These are phyloP conservation scores for Sinohyriopsis cumingii DNA, from an alignment of 2,888 invertebrate genomes.

Conservation along the genomic window DNA sequence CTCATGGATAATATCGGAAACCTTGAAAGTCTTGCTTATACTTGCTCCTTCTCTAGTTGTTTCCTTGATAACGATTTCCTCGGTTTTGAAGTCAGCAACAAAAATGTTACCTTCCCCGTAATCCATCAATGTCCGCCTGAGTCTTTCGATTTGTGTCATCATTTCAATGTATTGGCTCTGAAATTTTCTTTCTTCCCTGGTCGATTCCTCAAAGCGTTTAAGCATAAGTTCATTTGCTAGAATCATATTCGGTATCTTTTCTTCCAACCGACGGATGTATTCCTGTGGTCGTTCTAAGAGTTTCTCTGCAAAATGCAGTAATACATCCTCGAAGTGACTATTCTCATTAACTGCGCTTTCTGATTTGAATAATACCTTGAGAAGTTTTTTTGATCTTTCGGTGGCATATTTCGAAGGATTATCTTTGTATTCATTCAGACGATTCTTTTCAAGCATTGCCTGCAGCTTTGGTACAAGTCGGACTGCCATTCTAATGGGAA, in stretches of 20 bases:
- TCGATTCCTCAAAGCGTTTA: slow-evolving; percentile 34
- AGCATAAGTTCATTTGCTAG: slow-evolving; percentile 45
- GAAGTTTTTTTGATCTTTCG: slow-evolving; percentile 22
- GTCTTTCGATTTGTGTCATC: slow-evolving; percentile 43
- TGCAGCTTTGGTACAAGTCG: slow-evolving; percentile 18
- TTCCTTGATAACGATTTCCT: slow-evolving; percentile 30
- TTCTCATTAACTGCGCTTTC: slow-evolving; percentile 5
- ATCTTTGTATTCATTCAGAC: slow-evolving; percentile 28
- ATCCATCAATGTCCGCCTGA: slow-evolving; percentile 38
- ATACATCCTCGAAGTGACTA: background rate
- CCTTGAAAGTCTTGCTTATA: slow-evolving; percentile 32
- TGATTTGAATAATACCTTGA: slow-evolving; percentile 13
- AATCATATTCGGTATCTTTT: slow-evolving; percentile 43
- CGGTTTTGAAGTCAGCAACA: slow-evolving; percentile 40
- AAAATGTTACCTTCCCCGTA: slow-evolving; percentile 48
- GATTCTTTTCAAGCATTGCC: slow-evolving; percentile 11
- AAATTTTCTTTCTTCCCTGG: slow-evolving; percentile 28
- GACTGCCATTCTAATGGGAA: slow-evolving; percentile 24
- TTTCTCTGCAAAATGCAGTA: slow-evolving; percentile 23
- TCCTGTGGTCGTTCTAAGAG: slow-evolving; percentile 37
- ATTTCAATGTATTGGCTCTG: slow-evolving; percentile 35
- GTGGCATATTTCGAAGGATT: slow-evolving; percentile 29
- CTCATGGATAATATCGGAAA: slow-evolving; percentile 28
- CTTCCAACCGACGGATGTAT: slow-evolving; percentile 24
- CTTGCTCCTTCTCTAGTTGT: slow-evolving; percentile 11